phyloP scores from a whole-genome alignment of 2,113 vertebrate genomes.

The Python bivittatus region DNA sequence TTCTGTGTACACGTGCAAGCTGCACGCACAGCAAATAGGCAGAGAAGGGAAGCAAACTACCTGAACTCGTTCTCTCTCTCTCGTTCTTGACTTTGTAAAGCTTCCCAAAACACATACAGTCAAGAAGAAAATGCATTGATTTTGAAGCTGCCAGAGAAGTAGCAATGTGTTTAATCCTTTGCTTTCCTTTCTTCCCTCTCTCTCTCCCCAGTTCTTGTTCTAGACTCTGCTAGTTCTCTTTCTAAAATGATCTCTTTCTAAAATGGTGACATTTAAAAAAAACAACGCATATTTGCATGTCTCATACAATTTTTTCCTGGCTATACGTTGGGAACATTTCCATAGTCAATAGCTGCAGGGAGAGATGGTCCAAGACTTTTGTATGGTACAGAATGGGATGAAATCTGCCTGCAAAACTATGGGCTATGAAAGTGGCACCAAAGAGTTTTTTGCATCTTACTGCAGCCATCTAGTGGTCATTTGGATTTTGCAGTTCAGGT shows the following conservation, averaged over 20 bases:
- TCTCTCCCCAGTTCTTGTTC: not conserved
- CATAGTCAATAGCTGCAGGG: not conserved
- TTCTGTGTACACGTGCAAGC: not conserved
- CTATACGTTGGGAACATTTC: not conserved
- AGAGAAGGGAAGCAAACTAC: not conserved
- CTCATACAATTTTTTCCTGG: not conserved
- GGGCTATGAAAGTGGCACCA: not conserved
- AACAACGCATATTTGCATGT: not conserved
- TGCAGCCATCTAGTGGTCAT: not conserved
- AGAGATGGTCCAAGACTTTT: not conserved
- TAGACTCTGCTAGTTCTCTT: not conserved
- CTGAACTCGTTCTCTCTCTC: not conserved
- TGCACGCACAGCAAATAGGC: not conserved
- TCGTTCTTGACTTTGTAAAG: not conserved
- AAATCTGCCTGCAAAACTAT: not conserved
- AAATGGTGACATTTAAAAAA: not conserved
- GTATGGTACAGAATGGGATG: not conserved
- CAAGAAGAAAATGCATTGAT: not conserved
- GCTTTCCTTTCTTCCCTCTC: not conserved
- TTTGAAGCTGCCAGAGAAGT: not conserved
- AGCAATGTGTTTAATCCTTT: not conserved
- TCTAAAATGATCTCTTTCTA: no score
- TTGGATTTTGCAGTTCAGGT: not conserved
- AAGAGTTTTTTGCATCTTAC: not conserved
- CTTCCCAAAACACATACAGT: not conserved